Base-by-base conservation (phyloP, 2,888 invertebrate species). In the Pegoplata infirma region DNA sequence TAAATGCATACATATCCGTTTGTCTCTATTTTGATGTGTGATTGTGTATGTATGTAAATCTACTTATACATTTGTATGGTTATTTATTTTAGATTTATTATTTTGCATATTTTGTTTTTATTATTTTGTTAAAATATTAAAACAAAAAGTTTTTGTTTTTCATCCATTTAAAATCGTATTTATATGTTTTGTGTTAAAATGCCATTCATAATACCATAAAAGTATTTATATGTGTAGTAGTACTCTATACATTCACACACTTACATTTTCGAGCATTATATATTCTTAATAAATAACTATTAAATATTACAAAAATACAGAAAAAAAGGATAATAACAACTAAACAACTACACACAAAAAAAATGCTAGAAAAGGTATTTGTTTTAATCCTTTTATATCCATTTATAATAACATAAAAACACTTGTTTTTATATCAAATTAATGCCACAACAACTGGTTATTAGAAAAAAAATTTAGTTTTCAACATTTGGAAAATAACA, bases 211-310 rank as follows among this genome's bases (percentile, higher is more conserved):
- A 44, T 10, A 44, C 2, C 6, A 56, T 16, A 51, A 3, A 17
- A 3, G 21, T 32, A 7, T 3, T 46, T 23, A 10, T n/a, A n/a
- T n/a, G n/a, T n/a, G n/a, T n/a, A n/a, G n/a, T n/a, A n/a, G 16
- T 16, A 7, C 21, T 25, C 10, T 3, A 44, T 3, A 21, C 19
- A 47, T 36, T 19, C 23, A 47, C 8, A 19, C 17, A 32, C 19
- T 16, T 44, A 56, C n/a, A 36, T 40, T 3, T 8, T 36, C 12
- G 17, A 25, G 3, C 32, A 47, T 59, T 63, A 55, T 55, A n/a
- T 47, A 16, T 36, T 56, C 47, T 63, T 72, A 56, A 64, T 56
- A 47, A 56, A 72, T 64, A 56, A 64, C 40, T 23, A 47, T 16
- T 46, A 69, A 55, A 16, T 47, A 63, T 63, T 72, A 44, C 7